A percentile compares a stretch with the other conserved stretches of the same genome.
Conservation (phyloP, 1,140 invertebrate genomes). For the Dreissena rostriformis region DNA sequence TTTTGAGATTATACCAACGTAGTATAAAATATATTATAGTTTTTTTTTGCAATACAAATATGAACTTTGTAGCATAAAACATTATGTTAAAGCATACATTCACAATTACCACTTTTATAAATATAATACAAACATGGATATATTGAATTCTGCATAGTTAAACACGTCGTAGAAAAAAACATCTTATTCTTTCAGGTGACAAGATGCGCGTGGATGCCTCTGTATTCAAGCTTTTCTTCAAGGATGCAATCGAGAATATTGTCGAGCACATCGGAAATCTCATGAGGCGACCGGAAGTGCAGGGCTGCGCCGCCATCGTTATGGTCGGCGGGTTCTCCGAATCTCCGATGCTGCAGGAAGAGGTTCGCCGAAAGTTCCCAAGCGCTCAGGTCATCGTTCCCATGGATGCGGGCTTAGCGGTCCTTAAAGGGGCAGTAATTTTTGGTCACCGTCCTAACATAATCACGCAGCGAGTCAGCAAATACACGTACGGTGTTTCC, state of each 20-base stretch:
- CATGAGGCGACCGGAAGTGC: constrained; percentile 22
- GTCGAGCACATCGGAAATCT: constrained; percentile 42
- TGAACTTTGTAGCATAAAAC: too few species aligned
- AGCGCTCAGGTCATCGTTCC: constrained; percentile 39
- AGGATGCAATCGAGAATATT: constrained; percentile 39
- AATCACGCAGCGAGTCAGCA: constrained; percentile 31
- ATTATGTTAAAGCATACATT: too few species aligned
- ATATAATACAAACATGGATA: too few species aligned
- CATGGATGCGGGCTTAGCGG: constrained; percentile 38
- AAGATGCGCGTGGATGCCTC: constrained; percentile 31
- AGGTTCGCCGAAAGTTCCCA: constrained; percentile 21
- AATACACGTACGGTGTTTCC: constrained; percentile 38
- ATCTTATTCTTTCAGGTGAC: constrained; percentile 6
- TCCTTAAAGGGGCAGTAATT: constrained; percentile 54
- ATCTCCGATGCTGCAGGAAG: constrained; percentile 37
- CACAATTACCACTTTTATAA: too few species aligned
- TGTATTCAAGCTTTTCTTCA: constrained; percentile 38
- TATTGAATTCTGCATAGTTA: too few species aligned
- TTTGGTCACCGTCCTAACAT: constrained; percentile 38
- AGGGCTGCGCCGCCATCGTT: constrained; percentile 36
- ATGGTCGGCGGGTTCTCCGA: constrained; percentile 56
- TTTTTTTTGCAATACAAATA: too few species aligned
- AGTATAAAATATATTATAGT: too few species aligned
- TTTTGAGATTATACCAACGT: too few species aligned
- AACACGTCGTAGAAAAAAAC: background rate